Base-by-base conservation (phyloP, 2,888 invertebrate species). In the Alitta virens region DNA sequence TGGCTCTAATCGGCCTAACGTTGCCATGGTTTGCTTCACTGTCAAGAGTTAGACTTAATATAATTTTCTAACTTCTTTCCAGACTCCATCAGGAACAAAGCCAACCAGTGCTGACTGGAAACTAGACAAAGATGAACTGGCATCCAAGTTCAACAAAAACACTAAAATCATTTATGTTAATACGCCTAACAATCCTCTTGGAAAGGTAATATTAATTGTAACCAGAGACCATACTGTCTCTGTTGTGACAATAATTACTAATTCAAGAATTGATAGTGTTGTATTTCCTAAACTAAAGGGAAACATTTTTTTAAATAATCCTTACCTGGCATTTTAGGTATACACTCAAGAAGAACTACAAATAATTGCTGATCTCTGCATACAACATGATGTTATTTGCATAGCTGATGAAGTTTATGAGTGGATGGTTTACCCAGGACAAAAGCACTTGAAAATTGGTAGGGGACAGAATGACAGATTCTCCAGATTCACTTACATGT, bases 401-500 rank as follows among this genome's bases (percentile, higher is more conserved):
- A 83, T 99, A 23, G 90, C 95, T 0, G 99, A 99, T 82, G 99
- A 99, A 82, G 99, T 99, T 0, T 99, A 99, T 73, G 98, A 99
- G 82, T 98, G 96, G 94, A 87, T 99, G 80, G 91, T 92, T n/a
- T 81, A 74, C 64, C 62, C 65, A 7, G 85, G 87, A 27, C 85
- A 91, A 74, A 93, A 97, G 82, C 84, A 84, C 73, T 87, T 96
- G 64, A 87, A 96, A 78, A 97, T 98, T 64, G 95, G 96, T 91
- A 65, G 62, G 72, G 3, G n/a, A n/a, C n/a, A n/a, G n/a, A n/a
- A n/a, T n/a, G n/a, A n/a, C n/a, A n/a, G n/a, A n/a, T n/a, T n/a
- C n/a, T n/a, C n/a, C n/a, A n/a, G n/a, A n/a, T n/a, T n/a, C n/a
- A n/a, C n/a, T n/a, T n/a, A n/a, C n/a, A n/a, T n/a, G n/a, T n/a